Evolutionary conservation across 2,888 invertebrate species (phyloP), one percentile per base, ranked within the genome.

Genomic region (Caradrina kadenii): DNA sequence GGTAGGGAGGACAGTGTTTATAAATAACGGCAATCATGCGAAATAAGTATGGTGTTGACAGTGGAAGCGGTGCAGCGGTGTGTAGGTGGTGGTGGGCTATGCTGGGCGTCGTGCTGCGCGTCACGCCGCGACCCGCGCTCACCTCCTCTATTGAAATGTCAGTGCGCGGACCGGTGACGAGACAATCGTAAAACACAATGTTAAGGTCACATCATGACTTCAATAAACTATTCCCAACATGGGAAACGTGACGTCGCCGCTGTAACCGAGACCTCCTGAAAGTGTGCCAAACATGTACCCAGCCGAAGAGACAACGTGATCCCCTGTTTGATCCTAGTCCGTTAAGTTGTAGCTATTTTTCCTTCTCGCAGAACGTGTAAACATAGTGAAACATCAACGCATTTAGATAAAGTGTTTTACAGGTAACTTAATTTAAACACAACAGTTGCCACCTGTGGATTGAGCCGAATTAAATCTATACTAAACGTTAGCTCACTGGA

Each of bases 121-220:
- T 92, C 94, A 95, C 95, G 94, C 89, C 90, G 89, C 90, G 94
- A 94, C 95, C 95, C 86, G 83, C 80, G 90, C 90, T 95, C 94
- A 95, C 95, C 95, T 94, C 91, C 91, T 89, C 95, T 93, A 95
- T 95, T 95, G 95, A 95, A 95, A 96, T 95, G 95, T 95, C 95
- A 94, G 93, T 92, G 91, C 88, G 91, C 91, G 90, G 92, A 90
- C 92, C 92, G 86, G 91, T 95, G 95, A 95, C 92, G 95, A 95
- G 94, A 93, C 95, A 95, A 95, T 96, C 94, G 94, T 94, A 94
- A 93, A 94, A 93, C 92, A 95, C 93, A 94, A 95, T 93, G 95
- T 95, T 94, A 94, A 94, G 95, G 95, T 95, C 95, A 93, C 92
- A 95, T 93, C 95, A 95, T 95, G 94, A 93, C 95, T 95, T 94